phyloP scores from a whole-genome alignment of 23 tunicate species.

The Corella eumyota region DNA sequence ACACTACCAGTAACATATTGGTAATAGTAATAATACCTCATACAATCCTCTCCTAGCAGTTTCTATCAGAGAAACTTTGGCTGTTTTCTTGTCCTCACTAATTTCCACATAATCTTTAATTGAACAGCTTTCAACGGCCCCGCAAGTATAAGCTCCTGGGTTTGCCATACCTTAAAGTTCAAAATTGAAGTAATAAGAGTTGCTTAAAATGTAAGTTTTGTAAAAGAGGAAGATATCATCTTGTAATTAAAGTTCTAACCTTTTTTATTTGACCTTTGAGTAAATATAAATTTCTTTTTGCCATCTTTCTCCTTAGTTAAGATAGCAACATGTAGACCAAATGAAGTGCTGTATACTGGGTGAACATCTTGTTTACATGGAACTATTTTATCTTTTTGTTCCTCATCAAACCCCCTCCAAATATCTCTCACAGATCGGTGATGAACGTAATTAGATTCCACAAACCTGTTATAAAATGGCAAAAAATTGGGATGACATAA shows the following conservation, averaged over 20 bases:
- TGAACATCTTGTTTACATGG: conserved; percentile 38
- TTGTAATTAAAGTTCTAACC: conserved; percentile 16
- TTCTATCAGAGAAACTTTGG: conserved; percentile 32
- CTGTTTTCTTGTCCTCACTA: conserved; percentile 4
- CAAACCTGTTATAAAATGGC: conserved; percentile 27
- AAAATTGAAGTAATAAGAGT: no score
- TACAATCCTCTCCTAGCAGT: conserved; percentile 68
- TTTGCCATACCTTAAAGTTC: conserved; percentile 55
- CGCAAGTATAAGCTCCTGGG: conserved; percentile 77
- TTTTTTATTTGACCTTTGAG: conserved; percentile 34
- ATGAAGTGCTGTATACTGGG: conserved; percentile 62
- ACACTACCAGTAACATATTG: no score
- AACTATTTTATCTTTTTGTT: conserved; percentile 18
- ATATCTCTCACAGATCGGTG: conserved; percentile 80
- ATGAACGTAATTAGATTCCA: conserved; percentile 44
- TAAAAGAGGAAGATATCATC: no score
- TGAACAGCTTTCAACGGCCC: conserved; percentile 88
- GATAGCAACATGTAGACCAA: conserved; percentile 77
- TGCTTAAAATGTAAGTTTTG: no score
- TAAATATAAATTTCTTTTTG: conserved; percentile 57
- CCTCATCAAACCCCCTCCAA: conserved; percentile 61
- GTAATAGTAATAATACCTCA: no score
- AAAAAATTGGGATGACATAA: no score
- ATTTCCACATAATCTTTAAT: conserved; percentile 30
- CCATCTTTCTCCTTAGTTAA: conserved; percentile 65